Evolutionary conservation across 2,888 invertebrate species (phyloP), one percentile per base, ranked within the genome.

Genomic region (Patella pellucida): DNA sequence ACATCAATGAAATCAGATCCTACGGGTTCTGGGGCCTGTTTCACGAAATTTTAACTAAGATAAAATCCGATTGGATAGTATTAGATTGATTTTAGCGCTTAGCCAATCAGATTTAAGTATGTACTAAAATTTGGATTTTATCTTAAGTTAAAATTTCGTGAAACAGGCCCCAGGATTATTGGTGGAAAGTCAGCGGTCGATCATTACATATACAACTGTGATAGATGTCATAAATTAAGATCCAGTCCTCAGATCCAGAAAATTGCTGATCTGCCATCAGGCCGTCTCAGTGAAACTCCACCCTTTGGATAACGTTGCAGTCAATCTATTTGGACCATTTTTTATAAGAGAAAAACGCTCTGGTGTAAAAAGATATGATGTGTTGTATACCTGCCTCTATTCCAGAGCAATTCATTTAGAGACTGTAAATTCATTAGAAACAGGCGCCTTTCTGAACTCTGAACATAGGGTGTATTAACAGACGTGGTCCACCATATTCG

Each of bases 321-420:
- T 75, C 4, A 73, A 76, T 54, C 69, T 12, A n/a, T 76, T 76
- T 54, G 76, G 76, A 41, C 76, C 76, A 14, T 76, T 72, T 54
- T 52, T 14, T 19, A 69, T 75, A 1, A 68, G 52, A 52, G 27
- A 68, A 11, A 54, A 74, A 11, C 23, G 76, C 16, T 75, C 15
- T 2, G 54, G 51, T 50, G 14, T 41, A 14, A 71, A 75, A 51
- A 16, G 75, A 41, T 75, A 62, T 31, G 75, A 71, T 56, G 56
- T 41, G 15, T 15, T 75, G 27, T 62, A 62, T 50, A 73, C 75
- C 9, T 76, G 75, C 50, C 14, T 75, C n/a, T 14, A 14, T 15
- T 75, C 71, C 27, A 82, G 82, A 68, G 86, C 86, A 3, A 78
- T 85, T 0, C 85, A 86, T 62, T 19, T 86, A 23, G 86, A 86